Evolutionary conservation across 2,113 vertebrate genomes (phyloP).

Genomic region (Athene cunicularia): DNA sequence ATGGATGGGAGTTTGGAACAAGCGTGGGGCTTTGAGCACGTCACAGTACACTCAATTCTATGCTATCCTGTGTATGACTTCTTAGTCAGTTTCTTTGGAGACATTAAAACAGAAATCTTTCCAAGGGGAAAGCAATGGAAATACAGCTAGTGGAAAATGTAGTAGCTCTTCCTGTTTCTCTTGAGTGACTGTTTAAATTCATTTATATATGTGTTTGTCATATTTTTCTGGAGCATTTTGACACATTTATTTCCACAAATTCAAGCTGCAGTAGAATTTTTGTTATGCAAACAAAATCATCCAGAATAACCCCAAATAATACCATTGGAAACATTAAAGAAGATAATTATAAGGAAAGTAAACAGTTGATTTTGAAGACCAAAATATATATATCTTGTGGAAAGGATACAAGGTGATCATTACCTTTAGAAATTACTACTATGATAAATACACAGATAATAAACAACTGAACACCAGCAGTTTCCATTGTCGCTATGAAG

Average conservation of each 20-base stretch:
- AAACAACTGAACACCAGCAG: neutral
- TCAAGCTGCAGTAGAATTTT: neutral
- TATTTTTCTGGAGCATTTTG: neutral
- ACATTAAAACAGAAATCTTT: neutral
- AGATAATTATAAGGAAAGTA: neutral
- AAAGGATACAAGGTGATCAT: neutral
- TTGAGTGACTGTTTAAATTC: neutral
- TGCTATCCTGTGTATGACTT: neutral
- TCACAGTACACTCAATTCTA: neutral
- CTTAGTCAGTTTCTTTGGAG: neutral
- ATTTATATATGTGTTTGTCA: neutral
- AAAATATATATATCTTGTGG: neutral
- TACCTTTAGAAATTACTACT: neutral
- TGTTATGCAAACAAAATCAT: neutral
- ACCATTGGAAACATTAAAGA: neutral
- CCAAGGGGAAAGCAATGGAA: neutral
- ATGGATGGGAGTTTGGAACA: neutral
- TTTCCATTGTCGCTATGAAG: neutral
- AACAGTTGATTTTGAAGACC: neutral
- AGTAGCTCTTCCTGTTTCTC: neutral
- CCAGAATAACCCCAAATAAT: neutral
- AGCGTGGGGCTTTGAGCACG: rapidly evolving
- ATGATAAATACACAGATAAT: neutral
- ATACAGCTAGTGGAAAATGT: neutral
- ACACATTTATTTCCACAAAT: neutral